Percentiles rank a stretch among this genome's conserved stretches.
Conservation (phyloP, 2,888 invertebrate genomes). For the Auanema freiburgensis region DNA sequence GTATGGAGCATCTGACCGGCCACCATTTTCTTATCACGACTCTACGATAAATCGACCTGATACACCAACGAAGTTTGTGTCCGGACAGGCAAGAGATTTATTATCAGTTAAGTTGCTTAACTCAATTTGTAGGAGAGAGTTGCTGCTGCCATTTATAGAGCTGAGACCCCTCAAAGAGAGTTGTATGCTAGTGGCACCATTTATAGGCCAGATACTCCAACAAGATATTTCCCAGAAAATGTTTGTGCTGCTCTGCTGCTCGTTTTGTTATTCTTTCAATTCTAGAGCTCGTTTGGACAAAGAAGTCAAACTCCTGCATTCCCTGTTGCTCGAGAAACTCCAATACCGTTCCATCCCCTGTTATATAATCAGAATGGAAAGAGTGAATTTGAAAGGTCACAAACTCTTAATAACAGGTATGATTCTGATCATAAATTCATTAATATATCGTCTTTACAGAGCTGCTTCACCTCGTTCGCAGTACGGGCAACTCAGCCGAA, state of each 20-base stretch:
- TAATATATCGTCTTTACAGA: slow-evolving; percentile 33
- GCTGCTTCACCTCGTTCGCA: slow-evolving; percentile 64
- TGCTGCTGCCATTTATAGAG: slow-evolving; percentile 50
- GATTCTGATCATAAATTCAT: not conserved
- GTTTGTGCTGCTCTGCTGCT: slow-evolving; percentile 32
- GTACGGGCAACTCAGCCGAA: slow-evolving; percentile 73
- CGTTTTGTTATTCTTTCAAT: no score
- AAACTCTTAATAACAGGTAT: slow-evolving; percentile 22
- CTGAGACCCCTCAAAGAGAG: slow-evolving; percentile 49
- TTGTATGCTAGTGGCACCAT: slow-evolving; percentile 37
- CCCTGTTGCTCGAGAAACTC: slow-evolving; percentile 76
- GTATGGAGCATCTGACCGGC: slow-evolving; percentile 16
- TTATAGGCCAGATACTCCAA: slow-evolving; percentile 39
- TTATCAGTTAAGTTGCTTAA: not conserved
- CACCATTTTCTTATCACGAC: slow-evolving; percentile 22
- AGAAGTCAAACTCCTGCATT: slow-evolving; percentile 86
- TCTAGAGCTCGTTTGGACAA: slow-evolving; percentile 36
- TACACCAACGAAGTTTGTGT: slow-evolving; percentile 28
- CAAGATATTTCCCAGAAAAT: slow-evolving; percentile 43
- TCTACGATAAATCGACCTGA: slow-evolving; percentile 20
- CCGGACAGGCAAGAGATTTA: slow-evolving; percentile 17
- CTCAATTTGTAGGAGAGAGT: slow-evolving; percentile 44
- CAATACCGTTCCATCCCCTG: slow-evolving; percentile 63
- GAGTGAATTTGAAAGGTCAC: slow-evolving; percentile 13
- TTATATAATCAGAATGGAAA: slow-evolving; percentile 46